These are phyloP conservation scores for Bovichtus diacanthus DNA, from an alignment of 2,797 vertebrate genomes.

Conservation along the genomic window DNA sequence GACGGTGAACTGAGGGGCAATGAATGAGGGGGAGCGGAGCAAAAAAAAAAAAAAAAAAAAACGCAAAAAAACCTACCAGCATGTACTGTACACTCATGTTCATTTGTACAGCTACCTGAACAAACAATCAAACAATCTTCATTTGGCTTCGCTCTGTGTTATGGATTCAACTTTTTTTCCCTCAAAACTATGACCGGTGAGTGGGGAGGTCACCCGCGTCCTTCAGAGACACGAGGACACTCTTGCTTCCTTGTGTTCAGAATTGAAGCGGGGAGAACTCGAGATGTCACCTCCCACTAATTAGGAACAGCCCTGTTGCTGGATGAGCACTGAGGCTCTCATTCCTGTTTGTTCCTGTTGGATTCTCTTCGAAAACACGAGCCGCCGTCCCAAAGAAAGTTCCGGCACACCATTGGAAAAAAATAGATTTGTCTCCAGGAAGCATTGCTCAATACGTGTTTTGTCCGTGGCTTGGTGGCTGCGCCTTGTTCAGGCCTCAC, in stretches of 20 bases:
- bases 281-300: conserved; percentile 66
- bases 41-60: conserved; percentile 45
- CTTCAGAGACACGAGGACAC: conserved; percentile 42
- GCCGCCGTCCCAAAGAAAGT: conserved; percentile 22
- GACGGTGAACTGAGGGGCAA: conserved; percentile 68
- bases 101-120: conserved; percentile 47
- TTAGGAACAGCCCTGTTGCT: conserved; percentile 42
- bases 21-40: conserved; percentile 59
- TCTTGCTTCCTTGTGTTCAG: conserved; percentile 27
- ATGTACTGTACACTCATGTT: conserved; percentile 32
- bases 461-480: conserved; percentile 28
- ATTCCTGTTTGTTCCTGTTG: conserved; percentile 58
- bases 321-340: conserved; percentile 39
- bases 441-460: conserved; percentile 62
- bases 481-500: conserved; percentile 59
- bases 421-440: conserved; percentile 56
- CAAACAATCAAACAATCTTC: conserved; percentile 25
- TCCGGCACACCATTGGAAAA: conserved; percentile 55
- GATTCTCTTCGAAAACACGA: conserved; percentile 60
- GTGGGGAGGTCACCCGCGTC: conserved; percentile 29
- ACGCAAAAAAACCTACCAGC: conserved; percentile 55
- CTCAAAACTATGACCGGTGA: not conserved
- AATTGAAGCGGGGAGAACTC: conserved; percentile 40
- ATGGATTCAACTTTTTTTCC: conserved; percentile 26
- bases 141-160: conserved; percentile 15